phyloP scores from a whole-genome alignment of 2,888 invertebrate genomes.

The Stenodema calcarata region DNA sequence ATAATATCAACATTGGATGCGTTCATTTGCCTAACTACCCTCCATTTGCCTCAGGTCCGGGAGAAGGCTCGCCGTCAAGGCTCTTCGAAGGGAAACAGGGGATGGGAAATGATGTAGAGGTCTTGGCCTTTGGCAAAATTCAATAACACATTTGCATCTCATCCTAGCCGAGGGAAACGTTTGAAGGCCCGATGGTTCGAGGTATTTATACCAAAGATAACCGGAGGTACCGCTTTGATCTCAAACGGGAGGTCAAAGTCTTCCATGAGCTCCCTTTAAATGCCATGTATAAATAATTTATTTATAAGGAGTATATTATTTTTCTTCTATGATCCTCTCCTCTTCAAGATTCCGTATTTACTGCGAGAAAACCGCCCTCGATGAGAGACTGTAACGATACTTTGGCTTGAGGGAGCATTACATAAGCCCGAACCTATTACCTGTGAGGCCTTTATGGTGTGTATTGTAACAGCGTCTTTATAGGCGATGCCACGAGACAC shows the following conservation, averaged over 20 bases:
- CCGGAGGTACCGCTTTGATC: slow-evolving; percentile 13
- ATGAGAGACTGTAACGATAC: not conserved
- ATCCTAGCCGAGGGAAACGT: not conserved
- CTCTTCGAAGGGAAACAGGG: not conserved
- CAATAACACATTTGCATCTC: slow-evolving; percentile 40
- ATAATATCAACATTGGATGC: slow-evolving; percentile 32
- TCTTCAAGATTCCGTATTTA: not conserved
- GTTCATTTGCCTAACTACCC: slow-evolving; percentile 34
- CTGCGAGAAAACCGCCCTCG: not conserved
- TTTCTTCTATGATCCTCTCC: too few species aligned
- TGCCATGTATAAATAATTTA: slow-evolving; percentile 19
- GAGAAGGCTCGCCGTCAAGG: too few species aligned
- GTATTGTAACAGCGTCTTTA: slow-evolving; percentile 3
- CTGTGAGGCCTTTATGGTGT: not conserved
- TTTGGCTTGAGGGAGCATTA: not conserved
- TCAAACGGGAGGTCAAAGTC: not conserved
- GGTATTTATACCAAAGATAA: slow-evolving; percentile 35
- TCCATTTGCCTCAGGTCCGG: not conserved
- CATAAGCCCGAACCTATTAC: not conserved
- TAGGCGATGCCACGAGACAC: not conserved
- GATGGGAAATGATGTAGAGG: not conserved
- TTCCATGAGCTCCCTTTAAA: not conserved
- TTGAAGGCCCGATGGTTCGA: not conserved
- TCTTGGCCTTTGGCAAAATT: slow-evolving; percentile 13
- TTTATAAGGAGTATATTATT: not conserved